Percentiles rank a stretch among this genome's conserved stretches.
phyloP scores from a whole-genome alignment of 2,113 vertebrate genomes.

The Myotis lucifugus region DNA sequence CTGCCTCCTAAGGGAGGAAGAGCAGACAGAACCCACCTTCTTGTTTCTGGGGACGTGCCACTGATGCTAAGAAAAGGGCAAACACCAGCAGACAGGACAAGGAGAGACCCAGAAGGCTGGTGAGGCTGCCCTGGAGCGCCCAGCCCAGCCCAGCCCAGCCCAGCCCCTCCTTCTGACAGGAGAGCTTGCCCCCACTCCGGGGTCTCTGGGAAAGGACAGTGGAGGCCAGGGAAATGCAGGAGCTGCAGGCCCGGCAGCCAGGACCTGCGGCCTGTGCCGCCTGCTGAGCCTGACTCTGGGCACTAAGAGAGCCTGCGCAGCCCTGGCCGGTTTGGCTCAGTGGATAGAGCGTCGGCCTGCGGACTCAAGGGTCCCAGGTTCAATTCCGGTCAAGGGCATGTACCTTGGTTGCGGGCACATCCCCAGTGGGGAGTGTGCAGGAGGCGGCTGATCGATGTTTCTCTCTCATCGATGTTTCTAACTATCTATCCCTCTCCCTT shows the following conservation, averaged over 20 bases:
- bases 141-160: no score
- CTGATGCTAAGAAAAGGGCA: neutral
- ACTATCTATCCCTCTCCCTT: no score
- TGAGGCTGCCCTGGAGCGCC: neutral
- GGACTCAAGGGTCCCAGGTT: no score
- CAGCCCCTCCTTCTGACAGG: neutral
- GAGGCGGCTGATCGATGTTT: no score
- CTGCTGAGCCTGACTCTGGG: neutral
- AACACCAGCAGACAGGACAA: neutral
- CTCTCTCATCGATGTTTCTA: no score
- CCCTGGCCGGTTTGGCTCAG: no score
- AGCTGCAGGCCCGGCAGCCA: neutral
- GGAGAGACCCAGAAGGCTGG: fast-evolving
- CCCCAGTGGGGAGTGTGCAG: no score
- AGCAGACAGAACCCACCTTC: neutral
- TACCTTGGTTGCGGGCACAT: no score
- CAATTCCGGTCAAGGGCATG: no score
- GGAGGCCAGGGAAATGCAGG: neutral
- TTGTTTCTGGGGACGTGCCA: neutral
- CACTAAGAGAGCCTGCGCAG: neutral
- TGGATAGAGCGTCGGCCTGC: no score
- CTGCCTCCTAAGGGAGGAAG: neutral
- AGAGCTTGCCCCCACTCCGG: neutral
- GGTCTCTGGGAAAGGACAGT: neutral
- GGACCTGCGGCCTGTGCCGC: neutral